A percentile compares a stretch with the other conserved stretches of the same genome.
phyloP scores from a whole-genome alignment of 1,140 invertebrate species.

The Drosophila santomea region DNA sequence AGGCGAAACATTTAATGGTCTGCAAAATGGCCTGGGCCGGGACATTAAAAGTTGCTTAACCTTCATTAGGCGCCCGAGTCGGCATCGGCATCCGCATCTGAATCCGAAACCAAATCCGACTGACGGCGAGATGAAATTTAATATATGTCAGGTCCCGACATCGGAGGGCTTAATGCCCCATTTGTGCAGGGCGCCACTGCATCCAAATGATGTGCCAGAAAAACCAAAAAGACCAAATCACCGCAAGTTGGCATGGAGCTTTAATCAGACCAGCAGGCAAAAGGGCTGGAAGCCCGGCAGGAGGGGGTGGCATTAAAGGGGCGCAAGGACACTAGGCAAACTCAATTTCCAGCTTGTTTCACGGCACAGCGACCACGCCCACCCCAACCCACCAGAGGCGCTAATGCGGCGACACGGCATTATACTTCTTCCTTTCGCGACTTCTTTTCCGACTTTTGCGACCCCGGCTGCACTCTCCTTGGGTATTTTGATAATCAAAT shows the following conservation, averaged over 20 bases:
- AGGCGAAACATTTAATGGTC: conserved; percentile 82
- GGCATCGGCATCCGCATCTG: conserved; percentile 16
- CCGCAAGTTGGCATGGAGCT: conserved; percentile 57
- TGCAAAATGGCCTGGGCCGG: conserved; percentile 66
- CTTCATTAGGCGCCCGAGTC: conserved; percentile 70
- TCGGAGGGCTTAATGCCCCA: conserved; percentile 72
- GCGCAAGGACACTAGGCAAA: conserved; percentile 21
- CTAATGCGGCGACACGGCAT: conserved; percentile 73
- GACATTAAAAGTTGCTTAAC: conserved; percentile 82
- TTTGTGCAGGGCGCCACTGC: conserved; percentile 68
- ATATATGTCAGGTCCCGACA: conserved; percentile 63
- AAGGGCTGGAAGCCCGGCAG: background rate
- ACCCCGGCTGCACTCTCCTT: conserved; percentile 20
- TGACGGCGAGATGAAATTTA: conserved; percentile 73
- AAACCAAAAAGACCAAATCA: conserved; percentile 67
- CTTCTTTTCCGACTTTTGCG: background rate
- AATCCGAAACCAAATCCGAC: conserved; percentile 33
- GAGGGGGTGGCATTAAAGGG: background rate
- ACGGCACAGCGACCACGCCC: conserved; percentile 37
- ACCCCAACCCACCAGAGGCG: conserved; percentile 21
- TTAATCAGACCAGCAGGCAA: conserved; percentile 52
- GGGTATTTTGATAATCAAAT: conserved; percentile 80
- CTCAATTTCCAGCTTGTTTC: conserved; percentile 73
- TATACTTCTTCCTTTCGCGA: conserved; percentile 46
- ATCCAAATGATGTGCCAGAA: conserved; percentile 74